Base-by-base conservation (phyloP, 2,113 vertebrate genomes). In the Salminus brasiliensis region DNA sequence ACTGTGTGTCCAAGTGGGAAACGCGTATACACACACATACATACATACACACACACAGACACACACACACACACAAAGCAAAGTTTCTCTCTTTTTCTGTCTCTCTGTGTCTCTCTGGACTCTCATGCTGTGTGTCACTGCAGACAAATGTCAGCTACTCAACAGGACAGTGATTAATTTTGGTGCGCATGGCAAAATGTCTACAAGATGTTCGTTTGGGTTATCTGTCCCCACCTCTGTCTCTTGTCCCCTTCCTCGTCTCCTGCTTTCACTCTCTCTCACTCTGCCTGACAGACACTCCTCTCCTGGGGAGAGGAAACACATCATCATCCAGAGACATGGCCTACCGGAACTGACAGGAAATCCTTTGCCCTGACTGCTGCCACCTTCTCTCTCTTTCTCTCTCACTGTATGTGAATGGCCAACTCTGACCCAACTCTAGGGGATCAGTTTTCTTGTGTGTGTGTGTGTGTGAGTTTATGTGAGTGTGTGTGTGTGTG, bases 201-300 rank as follows among this genome's bases (percentile, higher is more conserved):
- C 88, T 93, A 85, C 88, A 89, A 88, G 89, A 90, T 93, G 88
- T 93, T 94, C 90, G 89, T 92, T 93, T 92, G 87, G 81, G 89
- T 93, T 92, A 88, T 91, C 88, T 92, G 79, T 85, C 86, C 83
- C 84, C 85, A 83, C 87, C 83, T 69, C 72, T 69, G 85, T 87
- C 81, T 86, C 78, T 81, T 12, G 41, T 76, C 74, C 60, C n/a
- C 39, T 69, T 36, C 9, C n/a, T 45, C 34, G 32, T 23, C 57
- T 53, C 52, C 36, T 36, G n/a, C 32, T 23, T 49, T 53, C 52
- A 29, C 29, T n/a, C 32, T 47, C 69, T 66, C 83, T 80, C 43
- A 32, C 34, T 49, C 57, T n/a, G 5, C 39, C 84, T 84, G 83
- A 82, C 85, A 81, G 55, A 55, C 5, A 10, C 3, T 32, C 72